A percentile compares a stretch with the other conserved stretches of the same genome.
Evolutionary conservation across 2,888 invertebrate species (phyloP).

Genomic region (Chydorus sphaericus): DNA sequence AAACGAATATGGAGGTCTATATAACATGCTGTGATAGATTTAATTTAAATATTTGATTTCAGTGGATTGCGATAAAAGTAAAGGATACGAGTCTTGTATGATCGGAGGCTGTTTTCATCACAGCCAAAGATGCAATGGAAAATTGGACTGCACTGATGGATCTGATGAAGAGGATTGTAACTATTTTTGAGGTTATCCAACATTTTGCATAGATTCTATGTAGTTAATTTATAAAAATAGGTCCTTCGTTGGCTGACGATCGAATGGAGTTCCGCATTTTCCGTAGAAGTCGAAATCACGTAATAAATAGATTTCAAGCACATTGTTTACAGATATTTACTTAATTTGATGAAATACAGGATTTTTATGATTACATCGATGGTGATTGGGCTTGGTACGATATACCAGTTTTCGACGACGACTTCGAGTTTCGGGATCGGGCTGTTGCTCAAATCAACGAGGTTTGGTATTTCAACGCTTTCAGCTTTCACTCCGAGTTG

Average conservation of each 20-base stretch:
- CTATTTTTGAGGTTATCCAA: slow-evolving; percentile 17
- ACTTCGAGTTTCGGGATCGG: slow-evolving; percentile 28
- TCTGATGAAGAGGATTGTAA: slow-evolving; percentile 31
- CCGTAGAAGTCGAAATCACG: slow-evolving; percentile 22
- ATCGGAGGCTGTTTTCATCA: slow-evolving; percentile 28
- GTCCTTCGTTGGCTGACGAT: slow-evolving; percentile 22
- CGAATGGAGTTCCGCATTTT: slow-evolving; percentile 23
- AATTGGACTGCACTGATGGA: slow-evolving; percentile 30
- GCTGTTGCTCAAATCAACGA: slow-evolving; percentile 30
- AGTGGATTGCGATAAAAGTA: background rate
- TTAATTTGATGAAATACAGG: slow-evolving; percentile 20
- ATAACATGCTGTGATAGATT: background rate
- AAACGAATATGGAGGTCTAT: background rate
- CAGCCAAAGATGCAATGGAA: slow-evolving; percentile 32
- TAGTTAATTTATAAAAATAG: slow-evolving; percentile 19
- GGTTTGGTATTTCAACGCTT: slow-evolving; percentile 36
- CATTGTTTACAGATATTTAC: too few species aligned
- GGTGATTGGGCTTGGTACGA: slow-evolving; percentile 31
- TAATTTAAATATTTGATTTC: background rate
- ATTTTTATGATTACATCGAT: slow-evolving; percentile 29
- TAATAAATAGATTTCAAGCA: slow-evolving; percentile 7
- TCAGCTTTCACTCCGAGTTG: slow-evolving; percentile 34
- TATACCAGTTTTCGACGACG: slow-evolving; percentile 27
- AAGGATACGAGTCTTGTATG: slow-evolving; percentile 25
- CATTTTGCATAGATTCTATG: background rate